Percentiles rank a stretch among this genome's conserved stretches.
phyloP scores from a whole-genome alignment of 2,113 vertebrate species.

The Cettia cetti region DNA sequence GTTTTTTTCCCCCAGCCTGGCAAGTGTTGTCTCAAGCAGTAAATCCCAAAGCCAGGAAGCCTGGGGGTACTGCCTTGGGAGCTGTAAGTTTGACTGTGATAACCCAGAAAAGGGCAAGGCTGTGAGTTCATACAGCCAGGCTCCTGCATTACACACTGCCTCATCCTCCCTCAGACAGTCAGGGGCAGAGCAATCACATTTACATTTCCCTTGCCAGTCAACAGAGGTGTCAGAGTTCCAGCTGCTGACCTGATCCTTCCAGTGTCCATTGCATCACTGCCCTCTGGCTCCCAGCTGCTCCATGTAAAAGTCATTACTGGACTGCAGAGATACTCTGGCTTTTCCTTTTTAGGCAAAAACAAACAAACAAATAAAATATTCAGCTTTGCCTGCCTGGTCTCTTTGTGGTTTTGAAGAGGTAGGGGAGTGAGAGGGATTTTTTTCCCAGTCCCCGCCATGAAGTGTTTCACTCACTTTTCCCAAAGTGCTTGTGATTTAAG shows the following conservation, averaged over 20 bases:
- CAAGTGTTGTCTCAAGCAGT: background rate
- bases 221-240: background rate
- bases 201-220: background rate
- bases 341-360: conserved; percentile 33
- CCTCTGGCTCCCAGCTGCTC: background rate
- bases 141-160: background rate
- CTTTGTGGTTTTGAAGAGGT: conserved; percentile 1
- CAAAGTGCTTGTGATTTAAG: background rate
- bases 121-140: background rate
- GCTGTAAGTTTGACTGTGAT: background rate
- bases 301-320: background rate
- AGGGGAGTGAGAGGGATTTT: background rate
- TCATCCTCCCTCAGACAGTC: background rate
- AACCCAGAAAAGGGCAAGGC: background rate
- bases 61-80: background rate
- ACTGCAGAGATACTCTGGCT: background rate
- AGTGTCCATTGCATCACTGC: background rate
- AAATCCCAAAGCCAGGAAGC: background rate
- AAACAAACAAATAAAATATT: conserved; percentile 36
- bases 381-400: background rate
- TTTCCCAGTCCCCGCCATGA: background rate
- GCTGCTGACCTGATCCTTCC: background rate
- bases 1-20: background rate
- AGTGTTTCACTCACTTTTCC: background rate
- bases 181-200: background rate